Evolutionary conservation across 2,113 vertebrate genomes (phyloP), one percentile per base, ranked within the genome.

Genomic region (Peromyscus leucopus): DNA sequence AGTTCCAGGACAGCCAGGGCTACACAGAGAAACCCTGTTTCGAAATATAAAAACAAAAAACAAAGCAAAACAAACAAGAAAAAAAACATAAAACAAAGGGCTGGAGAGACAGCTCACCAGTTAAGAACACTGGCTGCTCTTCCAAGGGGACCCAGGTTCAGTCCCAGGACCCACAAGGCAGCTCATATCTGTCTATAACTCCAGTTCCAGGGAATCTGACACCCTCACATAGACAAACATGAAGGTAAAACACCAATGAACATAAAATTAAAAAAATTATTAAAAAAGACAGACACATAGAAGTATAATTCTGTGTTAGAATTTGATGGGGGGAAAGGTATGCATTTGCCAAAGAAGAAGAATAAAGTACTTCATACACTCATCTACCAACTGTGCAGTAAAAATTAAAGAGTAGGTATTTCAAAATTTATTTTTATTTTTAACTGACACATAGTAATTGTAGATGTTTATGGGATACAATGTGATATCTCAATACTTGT

Each of bases 331-430:
- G 63, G 63, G 72, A 91, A 95, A 96, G 59, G 59, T 71, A 80
- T 51, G 74, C 89, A 72, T 93, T 96, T 92, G 93, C 26, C 46
- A 72, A 95, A 84, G 36, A 91, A 7, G 16, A 48, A 24, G 93
- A 80, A 80, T 55, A 75, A 97, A 95, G 42, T 17, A 72, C 19
- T 76, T 90, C 19, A 78, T 17, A 65, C 82, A 33, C 39, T 74
- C 71, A 69, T 83, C 89, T 95, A 90, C n/a, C 67, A 87, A 90
- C 88, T 74, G 12, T 76, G 21, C 85, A 28, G n/a, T 76, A 63
- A 96, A 92, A 95, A 90, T 79, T 63, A 42, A 61, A 79, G 72
- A 91, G 78, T 24, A 65, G 10, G 39, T 80, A 31, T 89, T 80
- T 75, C n/a, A 21, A 82, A 82, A 80, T 39, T 42, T 75, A 55